A percentile compares a stretch with the other conserved stretches of the same genome.
Evolutionary conservation across 2,113 vertebrate genomes (phyloP).

Genomic region (Glaucidium brasilianum): DNA sequence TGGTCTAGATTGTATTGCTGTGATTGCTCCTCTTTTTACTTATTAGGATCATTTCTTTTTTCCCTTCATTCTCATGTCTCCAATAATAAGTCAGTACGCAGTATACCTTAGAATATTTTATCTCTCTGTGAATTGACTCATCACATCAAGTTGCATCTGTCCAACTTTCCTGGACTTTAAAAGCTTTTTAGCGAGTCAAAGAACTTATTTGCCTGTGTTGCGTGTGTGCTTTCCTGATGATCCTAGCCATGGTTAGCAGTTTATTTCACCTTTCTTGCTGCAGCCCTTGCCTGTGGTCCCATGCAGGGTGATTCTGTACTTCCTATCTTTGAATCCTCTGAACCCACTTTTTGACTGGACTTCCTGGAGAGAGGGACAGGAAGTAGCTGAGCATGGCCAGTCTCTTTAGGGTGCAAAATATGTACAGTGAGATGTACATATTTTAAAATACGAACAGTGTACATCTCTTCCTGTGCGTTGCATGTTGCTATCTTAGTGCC

Average conservation of each 20-base stretch:
- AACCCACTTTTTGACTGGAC: neutral
- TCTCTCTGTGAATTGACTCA: neutral
- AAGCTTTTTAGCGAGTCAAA: neutral
- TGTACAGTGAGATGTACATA: neutral
- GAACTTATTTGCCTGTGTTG: neutral
- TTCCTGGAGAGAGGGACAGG: neutral
- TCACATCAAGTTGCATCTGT: neutral
- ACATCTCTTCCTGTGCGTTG: neutral
- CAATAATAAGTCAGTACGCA: neutral
- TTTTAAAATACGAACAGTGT: neutral
- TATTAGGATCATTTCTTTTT: neutral
- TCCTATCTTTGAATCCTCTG: neutral
- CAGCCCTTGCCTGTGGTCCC: neutral
- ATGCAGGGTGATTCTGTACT: neutral
- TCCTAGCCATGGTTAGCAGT: neutral
- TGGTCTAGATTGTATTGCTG: neutral
- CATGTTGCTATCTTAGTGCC: neutral
- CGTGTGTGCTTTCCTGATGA: neutral
- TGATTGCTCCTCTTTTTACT: neutral
- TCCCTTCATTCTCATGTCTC: neutral
- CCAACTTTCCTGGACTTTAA: neutral
- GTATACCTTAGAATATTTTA: neutral
- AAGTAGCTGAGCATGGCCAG: neutral
- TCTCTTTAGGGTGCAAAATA: neutral
- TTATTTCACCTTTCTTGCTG: neutral